Conservation (phyloP, 2,797 vertebrate genomes). For the Pseudochirops cupreus region DNA sequence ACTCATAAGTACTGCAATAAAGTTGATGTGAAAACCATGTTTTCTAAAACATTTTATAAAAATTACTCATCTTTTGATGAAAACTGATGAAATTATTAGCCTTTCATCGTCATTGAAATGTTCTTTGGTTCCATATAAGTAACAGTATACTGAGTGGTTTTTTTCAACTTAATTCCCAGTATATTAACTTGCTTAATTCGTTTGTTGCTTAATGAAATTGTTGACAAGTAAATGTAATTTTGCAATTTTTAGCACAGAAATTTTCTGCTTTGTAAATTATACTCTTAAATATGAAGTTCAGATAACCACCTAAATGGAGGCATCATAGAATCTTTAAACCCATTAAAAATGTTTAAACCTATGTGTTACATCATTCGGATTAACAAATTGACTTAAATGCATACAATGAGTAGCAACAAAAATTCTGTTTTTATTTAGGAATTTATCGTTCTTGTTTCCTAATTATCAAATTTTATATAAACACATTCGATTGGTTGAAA, state of each 20-base stretch:
- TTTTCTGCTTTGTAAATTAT: slow-evolving; percentile 65
- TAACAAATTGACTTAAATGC: slow-evolving; percentile 42
- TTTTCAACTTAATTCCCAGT: slow-evolving; percentile 66
- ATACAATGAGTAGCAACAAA: slow-evolving; percentile 45
- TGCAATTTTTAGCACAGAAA: slow-evolving; percentile 58
- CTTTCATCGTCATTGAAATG: slow-evolving; percentile 39
- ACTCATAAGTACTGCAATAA: slow-evolving; percentile 54
- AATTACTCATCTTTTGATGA: slow-evolving; percentile 54
- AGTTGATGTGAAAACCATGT: slow-evolving; percentile 36
- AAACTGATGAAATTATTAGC: slow-evolving; percentile 56
- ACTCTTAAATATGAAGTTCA: slow-evolving; percentile 56
- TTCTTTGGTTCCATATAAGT: slow-evolving; percentile 13
- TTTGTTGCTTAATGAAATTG: slow-evolving; percentile 51
- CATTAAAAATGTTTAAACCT: slow-evolving; percentile 51
- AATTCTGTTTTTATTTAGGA: slow-evolving; percentile 51
- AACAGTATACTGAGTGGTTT: background rate
- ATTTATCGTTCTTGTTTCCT: slow-evolving; percentile 28
- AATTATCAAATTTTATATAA: background rate
- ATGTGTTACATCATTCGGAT: slow-evolving; percentile 37
- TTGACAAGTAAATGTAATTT: slow-evolving; percentile 43
- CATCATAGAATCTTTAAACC: slow-evolving; percentile 53
- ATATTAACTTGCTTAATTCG: slow-evolving; percentile 48
- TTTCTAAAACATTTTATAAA: slow-evolving; percentile 66
- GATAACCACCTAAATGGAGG: slow-evolving; percentile 38
- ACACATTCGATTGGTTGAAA: slow-evolving; percentile 41